Conservation (phyloP, 1,140 invertebrate species). For the Nasonia vitripennis region DNA sequence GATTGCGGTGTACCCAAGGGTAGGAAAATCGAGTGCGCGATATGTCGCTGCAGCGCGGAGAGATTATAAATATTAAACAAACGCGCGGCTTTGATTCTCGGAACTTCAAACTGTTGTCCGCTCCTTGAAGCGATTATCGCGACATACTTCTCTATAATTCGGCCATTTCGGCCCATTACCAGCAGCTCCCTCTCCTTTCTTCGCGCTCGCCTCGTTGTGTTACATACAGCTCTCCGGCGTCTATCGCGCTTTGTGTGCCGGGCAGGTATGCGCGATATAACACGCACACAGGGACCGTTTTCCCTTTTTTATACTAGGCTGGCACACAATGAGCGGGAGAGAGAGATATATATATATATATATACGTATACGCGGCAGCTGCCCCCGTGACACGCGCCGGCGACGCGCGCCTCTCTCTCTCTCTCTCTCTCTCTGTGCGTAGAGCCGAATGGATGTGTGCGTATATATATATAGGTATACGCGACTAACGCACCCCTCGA, state of each 20-base stretch:
- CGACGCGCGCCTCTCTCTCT: conserved; percentile 11
- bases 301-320: conserved; percentile 53
- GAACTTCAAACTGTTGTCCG: neutral
- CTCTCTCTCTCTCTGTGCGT: neutral
- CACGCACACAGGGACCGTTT: conserved; percentile 39
- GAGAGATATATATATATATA: neutral
- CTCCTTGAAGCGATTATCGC: neutral
- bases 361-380: conserved; percentile 51
- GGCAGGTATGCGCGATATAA: neutral
- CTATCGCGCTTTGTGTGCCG: neutral
- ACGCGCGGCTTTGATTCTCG: neutral
- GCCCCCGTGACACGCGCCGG: conserved; percentile 61
- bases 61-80: too few species aligned
- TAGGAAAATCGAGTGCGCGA: neutral
- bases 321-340: conserved; percentile 57
- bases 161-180: conserved; percentile 59
- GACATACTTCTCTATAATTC: conserved; percentile 57
- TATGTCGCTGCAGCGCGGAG: neutral
- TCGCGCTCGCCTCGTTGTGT: conserved; percentile 45
- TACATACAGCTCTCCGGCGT: neutral
- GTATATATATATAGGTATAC: neutral
- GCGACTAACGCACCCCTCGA: neutral
- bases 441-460: neutral
- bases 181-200: conserved; percentile 31
- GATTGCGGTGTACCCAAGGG: conserved; percentile 45